These are phyloP conservation scores for Neogale vison DNA, from an alignment of 2,113 vertebrate species.

Conservation along the genomic window DNA sequence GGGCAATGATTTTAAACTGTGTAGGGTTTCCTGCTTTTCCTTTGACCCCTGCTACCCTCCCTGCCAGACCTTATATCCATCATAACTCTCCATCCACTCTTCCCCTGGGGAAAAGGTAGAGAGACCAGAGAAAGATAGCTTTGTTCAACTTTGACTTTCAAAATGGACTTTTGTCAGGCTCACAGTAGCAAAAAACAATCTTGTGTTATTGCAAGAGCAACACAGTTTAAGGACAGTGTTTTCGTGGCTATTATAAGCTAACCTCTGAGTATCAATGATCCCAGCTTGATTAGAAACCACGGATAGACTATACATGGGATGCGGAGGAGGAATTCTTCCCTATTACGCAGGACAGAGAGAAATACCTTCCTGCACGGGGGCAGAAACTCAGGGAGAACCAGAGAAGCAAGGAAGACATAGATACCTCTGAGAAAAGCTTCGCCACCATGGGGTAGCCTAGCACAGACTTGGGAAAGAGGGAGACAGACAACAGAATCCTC, in stretches of 20 bases:
- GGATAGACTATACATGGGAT: neutral
- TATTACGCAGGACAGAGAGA: neutral
- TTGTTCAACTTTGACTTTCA: conserved; percentile 10
- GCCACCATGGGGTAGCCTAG: too few relatives aligned
- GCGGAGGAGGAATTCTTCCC: too few relatives aligned
- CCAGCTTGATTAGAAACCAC: neutral
- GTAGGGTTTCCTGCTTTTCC: fast-evolving
- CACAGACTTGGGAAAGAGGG: fast-evolving
- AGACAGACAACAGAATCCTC: neutral
- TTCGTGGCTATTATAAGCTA: neutral
- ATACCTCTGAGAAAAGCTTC: neutral
- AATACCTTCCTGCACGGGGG: neutral
- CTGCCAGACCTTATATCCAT: neutral
- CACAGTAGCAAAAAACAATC: neutral
- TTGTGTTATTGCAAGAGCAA: neutral
- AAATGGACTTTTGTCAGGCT: conserved; percentile 17
- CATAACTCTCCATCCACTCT: neutral
- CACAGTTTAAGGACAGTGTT: neutral
- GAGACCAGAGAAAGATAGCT: neutral
- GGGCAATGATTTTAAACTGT: neutral
- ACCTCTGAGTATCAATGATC: neutral
- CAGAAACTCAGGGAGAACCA: neutral
- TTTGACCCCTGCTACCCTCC: neutral
- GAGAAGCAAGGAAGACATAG: neutral
- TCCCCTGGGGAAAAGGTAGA: neutral